Evolutionary conservation across 1,140 invertebrate species (phyloP), one percentile per base, ranked within the genome.

Genomic region (Homalodisca vitripennis): DNA sequence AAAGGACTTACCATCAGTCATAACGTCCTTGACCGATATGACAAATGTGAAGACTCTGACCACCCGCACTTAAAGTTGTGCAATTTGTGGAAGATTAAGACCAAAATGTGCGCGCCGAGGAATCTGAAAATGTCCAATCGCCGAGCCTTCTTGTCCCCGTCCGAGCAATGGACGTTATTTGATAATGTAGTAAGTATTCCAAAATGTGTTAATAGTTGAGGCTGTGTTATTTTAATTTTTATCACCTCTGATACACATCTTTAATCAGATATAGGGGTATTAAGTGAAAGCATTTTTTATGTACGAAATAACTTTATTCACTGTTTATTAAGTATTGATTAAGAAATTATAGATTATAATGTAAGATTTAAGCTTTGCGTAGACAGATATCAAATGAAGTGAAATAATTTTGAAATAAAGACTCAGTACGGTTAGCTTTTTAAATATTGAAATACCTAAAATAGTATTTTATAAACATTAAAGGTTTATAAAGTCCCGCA

Each of bases 141-240:
- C 3, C 26, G 26, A 29, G 55, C 26, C 6, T 60, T 27, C 24
- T 26, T 60, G 3, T 60, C 55, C 55, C 55, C 55, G 10, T 60
- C 55, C 10, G 55, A 60, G 26, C 55, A 60, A 30, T 60, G 55
- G 55, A 60, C 55, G 6, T 22, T 60, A 6, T 60, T 27, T 26
- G 22, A 60, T 14, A 60, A 60, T 12, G 22, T 60, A 10, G 34
- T 41, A 41, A 29, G 55, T 60, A 3, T 51, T 51, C 48, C 48
- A 51, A 51, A 51, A 51, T 12, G 48, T 51, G 6, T 12, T 51
- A 22, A 22, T 51, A 20, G 22, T 17, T 41, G 34, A 10, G 6
- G 34, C 6, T 10, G 34, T 6, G 6, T 41, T 41, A 6, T 41
- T 6, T 41, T 17, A 41, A 10, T 10, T 41, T 41, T 41, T 10